A percentile compares a stretch with the other conserved stretches of the same genome.
These are phyloP conservation scores for Darevskia mixta DNA, from an alignment of 2,797 vertebrate genomes.

Conservation along the genomic window DNA sequence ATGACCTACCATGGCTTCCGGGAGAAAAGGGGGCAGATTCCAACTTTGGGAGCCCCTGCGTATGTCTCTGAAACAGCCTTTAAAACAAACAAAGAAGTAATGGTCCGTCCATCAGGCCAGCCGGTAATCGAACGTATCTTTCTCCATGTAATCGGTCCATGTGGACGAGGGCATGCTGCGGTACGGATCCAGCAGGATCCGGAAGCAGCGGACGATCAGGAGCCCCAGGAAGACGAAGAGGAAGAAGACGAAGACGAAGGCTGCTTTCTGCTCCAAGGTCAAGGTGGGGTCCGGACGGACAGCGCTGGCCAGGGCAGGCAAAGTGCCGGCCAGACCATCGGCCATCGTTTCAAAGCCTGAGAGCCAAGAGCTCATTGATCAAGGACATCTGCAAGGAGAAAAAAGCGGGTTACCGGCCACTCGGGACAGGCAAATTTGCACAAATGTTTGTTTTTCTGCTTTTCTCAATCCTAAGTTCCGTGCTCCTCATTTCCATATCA, in stretches of 20 bases:
- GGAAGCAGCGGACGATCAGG: slow-evolving; percentile 88
- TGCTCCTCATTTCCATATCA: too few relatives aligned
- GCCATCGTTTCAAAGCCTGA: slow-evolving; percentile 74
- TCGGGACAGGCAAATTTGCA: neutral
- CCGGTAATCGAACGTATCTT: slow-evolving; percentile 88
- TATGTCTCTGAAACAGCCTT: neutral
- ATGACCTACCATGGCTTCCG: neutral
- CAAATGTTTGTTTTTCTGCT: too few relatives aligned
- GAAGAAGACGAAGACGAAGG: slow-evolving; percentile 87
- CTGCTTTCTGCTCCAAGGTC: slow-evolving; percentile 87
- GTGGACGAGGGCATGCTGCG: slow-evolving; percentile 89
- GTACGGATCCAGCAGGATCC: slow-evolving; percentile 89
- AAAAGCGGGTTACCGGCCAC: neutral
- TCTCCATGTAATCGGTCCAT: slow-evolving; percentile 90
- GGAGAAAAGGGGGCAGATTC: too few relatives aligned
- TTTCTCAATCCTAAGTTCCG: too few relatives aligned
- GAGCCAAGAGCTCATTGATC: slow-evolving; percentile 51
- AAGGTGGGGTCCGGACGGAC: slow-evolving; percentile 76
- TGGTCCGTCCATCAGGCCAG: slow-evolving; percentile 77
- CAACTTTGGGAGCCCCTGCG: neutral
- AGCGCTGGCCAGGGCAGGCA: slow-evolving; percentile 77
- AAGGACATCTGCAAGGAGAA: neutral
- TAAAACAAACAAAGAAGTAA: too few relatives aligned
- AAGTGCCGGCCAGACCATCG: slow-evolving; percentile 78
- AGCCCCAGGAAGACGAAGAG: slow-evolving; percentile 89